Base-by-base conservation (phyloP, 1,140 invertebrate species). In the Ruditapes philippinarum region DNA sequence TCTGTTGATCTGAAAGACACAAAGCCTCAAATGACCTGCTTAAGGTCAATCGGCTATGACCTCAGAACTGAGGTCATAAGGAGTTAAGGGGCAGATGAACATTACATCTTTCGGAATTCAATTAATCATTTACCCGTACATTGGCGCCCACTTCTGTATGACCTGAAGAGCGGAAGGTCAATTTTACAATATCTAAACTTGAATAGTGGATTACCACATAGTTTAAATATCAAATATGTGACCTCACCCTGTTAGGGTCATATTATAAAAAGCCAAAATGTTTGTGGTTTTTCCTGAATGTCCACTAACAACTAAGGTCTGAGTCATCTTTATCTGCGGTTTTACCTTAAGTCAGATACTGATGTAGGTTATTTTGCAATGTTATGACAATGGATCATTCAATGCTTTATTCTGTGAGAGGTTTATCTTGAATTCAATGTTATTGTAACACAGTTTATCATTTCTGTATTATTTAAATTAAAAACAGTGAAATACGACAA, bases 91-190 rank as follows among this genome's bases (percentile, higher is more conserved):
- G 5, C 38, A 45, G 9, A 17, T 1, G 17, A 45, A 45, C 38
- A 28, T 76, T 45, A 49, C 42, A 45, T 76, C 25, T 40, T 36
- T 54, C 74, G 28, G 25, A 51, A 25, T 51, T 36, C 28, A 38
- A 78, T 78, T 78, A 49, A 78, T 78, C 45, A 36, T 51, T 19
- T 45, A 25, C 12, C 14, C 2, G n/a, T 51, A 70, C n/a, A 38
- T 1, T 25, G 42, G 4, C 1, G 45, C 45, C 54, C 12, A 51
- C 54, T 51, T n/a, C 33, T 36, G 31, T 36, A 36, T 78, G 74
- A 78, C 74, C 74, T 78, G 42, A 54, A 19, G 12, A 19, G n/a
- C n/a, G 49, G 49, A 78, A 78, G 74, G 74, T 78, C 74, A 78
- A 78, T 51, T 78, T 78, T 49, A 51, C 74, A 54, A 36, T 33